These are phyloP conservation scores for Latrodectus hesperus DNA, from an alignment of 2,888 invertebrate species.

Conservation along the genomic window DNA sequence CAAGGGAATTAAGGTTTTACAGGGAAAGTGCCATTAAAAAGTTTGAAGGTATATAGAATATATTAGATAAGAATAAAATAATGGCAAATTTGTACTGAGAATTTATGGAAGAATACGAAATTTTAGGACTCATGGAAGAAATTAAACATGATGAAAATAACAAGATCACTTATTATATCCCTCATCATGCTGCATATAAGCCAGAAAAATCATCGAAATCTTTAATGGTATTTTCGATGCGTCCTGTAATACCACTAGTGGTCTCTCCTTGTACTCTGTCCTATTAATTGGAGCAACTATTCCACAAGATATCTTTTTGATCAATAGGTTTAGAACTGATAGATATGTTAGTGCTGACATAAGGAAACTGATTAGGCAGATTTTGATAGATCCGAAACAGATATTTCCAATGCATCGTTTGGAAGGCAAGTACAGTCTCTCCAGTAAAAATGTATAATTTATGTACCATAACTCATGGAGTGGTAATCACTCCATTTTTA, in stretches of 20 bases:
- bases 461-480: neutral
- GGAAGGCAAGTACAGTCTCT: neutral
- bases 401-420: neutral
- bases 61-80: slow-evolving; percentile 10
- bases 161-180: too few species aligned
- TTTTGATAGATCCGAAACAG: neutral
- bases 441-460: neutral
- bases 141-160: neutral
- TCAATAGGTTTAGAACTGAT: neutral
- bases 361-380: neutral
- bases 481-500: neutral
- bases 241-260: too few species aligned
- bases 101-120: too few species aligned
- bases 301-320: neutral
- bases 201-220: too few species aligned
- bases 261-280: neutral
- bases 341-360: neutral
- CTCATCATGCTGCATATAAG: too few species aligned
- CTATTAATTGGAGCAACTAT: neutral
- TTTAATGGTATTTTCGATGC: too few species aligned
- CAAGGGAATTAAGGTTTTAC: neutral
- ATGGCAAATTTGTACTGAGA: neutral
- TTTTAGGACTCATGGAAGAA: neutral
- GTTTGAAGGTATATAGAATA: neutral
- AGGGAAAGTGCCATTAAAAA: neutral